Evolutionary conservation across 2,888 invertebrate species (phyloP).

Genomic region (Drosophila picticornis): DNA sequence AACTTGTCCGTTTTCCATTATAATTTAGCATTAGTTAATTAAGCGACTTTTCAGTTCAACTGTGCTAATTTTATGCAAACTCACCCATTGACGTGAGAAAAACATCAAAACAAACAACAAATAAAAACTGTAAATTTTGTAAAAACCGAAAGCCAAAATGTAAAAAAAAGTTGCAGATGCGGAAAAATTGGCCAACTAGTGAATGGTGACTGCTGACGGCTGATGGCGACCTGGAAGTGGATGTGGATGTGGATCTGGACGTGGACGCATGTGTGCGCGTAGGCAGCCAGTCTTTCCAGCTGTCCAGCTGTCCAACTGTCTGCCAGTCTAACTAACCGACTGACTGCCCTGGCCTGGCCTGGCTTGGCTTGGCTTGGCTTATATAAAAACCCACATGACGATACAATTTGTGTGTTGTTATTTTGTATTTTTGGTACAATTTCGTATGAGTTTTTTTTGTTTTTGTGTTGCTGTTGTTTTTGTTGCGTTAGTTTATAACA

Average conservation of each 20-base stretch:
- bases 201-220: conserved; percentile 13
- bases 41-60: conserved; percentile 53
- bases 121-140: conserved; percentile 34
- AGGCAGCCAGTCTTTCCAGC: conserved; percentile 44
- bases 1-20: conserved; percentile 53
- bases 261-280: conserved; percentile 69
- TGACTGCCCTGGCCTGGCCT: conserved; percentile 30
- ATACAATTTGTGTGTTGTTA: conserved; percentile 53
- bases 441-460: conserved; percentile 20
- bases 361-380: conserved; percentile 52
- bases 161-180: conserved; percentile 53
- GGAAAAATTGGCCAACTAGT: conserved; percentile 70
- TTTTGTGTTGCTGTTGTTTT: conserved; percentile 41
- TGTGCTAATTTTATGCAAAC: conserved; percentile 69
- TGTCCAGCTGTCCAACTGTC: conserved; percentile 3
- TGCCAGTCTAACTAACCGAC: conserved; percentile 28
- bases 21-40: conserved; percentile 52
- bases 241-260: conserved; percentile 51
- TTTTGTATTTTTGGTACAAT: conserved; percentile 36
- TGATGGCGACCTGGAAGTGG: conserved; percentile 65
- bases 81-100: conserved; percentile 65
- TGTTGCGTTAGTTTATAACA: conserved; percentile 71
- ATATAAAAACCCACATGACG: conserved; percentile 68
- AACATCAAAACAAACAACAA: conserved; percentile 18
- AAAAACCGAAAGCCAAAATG: conserved; percentile 46